Conservation (phyloP, 2,113 vertebrate genomes). For the Oryzias celebensis region DNA sequence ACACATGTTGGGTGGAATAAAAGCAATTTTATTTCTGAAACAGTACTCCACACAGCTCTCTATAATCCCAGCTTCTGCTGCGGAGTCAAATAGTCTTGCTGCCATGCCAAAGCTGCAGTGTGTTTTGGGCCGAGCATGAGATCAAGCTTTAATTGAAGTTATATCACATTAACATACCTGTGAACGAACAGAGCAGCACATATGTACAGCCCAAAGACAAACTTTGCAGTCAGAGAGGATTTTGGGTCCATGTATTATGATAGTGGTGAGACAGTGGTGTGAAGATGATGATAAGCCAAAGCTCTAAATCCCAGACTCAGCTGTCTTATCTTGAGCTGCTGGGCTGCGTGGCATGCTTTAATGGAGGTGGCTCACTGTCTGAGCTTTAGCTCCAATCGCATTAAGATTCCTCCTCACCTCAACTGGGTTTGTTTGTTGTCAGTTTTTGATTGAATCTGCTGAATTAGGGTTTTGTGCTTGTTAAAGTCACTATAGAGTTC, state of each 20-base stretch:
- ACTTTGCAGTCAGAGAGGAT: conserved; percentile 70
- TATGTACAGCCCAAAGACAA: conserved; percentile 61
- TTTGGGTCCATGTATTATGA: conserved; percentile 68
- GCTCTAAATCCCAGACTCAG: conserved; percentile 81
- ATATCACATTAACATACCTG: conserved; percentile 54
- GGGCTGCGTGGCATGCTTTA: conserved; percentile 77
- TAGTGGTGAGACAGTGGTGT: conserved; percentile 76
- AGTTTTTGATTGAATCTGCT: conserved; percentile 73
- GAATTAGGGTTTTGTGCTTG: conserved; percentile 67
- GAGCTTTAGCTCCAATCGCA: conserved; percentile 79
- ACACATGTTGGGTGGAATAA: conserved; percentile 91
- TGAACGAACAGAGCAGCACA: conserved; percentile 28
- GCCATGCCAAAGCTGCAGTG: conserved; percentile 53
- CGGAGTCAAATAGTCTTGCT: conserved; percentile 65
- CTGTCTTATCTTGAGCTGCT: conserved; percentile 80
- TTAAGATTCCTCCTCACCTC: conserved; percentile 78
- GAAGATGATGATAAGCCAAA: conserved; percentile 82
- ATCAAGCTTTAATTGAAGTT: conserved; percentile 58
- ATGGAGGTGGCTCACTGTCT: conserved; percentile 80
- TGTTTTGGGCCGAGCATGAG: conserved; percentile 45
- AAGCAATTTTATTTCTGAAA: conserved; percentile 91
- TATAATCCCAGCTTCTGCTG: conserved; percentile 67
- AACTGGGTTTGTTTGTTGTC: conserved; percentile 68
- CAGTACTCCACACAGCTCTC: conserved; percentile 74
- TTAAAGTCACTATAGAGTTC: conserved; percentile 64